Conservation (phyloP, 2,888 invertebrate species). For the Erebia aethiops region DNA sequence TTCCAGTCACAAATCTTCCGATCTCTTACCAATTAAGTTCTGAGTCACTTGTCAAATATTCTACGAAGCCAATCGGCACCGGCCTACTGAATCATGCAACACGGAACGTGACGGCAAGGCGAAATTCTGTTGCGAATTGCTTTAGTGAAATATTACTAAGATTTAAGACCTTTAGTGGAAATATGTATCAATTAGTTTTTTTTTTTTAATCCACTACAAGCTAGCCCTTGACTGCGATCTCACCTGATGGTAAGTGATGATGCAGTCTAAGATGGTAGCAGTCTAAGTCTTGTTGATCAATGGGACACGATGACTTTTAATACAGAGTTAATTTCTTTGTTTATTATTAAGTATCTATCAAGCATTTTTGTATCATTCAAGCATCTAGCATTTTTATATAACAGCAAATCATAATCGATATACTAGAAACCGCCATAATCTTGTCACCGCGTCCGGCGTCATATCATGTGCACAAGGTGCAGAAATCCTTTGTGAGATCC, state of each 20-base stretch:
- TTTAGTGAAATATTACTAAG: background rate
- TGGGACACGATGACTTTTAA: background rate
- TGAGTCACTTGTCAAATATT: constrained; percentile 24
- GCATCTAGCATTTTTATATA: no score
- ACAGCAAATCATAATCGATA: no score
- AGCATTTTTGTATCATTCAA: no score
- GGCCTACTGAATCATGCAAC: constrained; percentile 27
- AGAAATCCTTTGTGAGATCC: no score
- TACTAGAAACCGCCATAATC: no score
- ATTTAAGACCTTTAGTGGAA: background rate
- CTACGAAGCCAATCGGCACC: constrained; percentile 12
- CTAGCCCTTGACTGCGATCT: no score
- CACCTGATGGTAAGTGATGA: no score
- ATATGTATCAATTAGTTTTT: constrained; percentile 6
- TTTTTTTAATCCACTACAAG: no score
- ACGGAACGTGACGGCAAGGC: constrained; percentile 22
- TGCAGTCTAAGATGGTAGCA: no score
- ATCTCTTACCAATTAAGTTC: constrained; percentile 13
- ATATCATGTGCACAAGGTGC: no score
- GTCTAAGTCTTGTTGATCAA: background rate
- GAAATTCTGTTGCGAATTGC: constrained; percentile 5
- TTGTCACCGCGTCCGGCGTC: no score
- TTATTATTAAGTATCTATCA: no score
- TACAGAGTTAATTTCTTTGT: background rate
- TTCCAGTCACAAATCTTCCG: background rate